A percentile compares a stretch with the other conserved stretches of the same genome.
phyloP scores from a whole-genome alignment of 2,113 vertebrate species.

The Pachyramphus minor region DNA sequence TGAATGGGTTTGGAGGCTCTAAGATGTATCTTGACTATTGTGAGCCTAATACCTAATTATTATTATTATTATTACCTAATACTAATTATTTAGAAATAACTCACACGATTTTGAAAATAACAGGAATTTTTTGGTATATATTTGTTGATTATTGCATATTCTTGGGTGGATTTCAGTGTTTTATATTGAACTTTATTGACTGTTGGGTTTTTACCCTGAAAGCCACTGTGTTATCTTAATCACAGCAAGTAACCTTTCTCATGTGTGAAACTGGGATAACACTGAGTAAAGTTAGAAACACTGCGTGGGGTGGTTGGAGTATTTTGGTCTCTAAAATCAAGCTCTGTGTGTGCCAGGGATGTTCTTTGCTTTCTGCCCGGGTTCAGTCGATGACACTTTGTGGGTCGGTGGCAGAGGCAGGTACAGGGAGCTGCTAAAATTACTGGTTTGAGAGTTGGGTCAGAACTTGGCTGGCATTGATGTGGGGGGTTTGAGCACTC shows the following conservation, averaged over 20 bases:
- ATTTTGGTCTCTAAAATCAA: slow-evolving; percentile 6
- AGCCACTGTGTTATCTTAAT: background rate
- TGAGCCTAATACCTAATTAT: background rate
- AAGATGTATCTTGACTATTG: background rate
- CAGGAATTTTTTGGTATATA: background rate
- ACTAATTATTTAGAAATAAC: background rate
- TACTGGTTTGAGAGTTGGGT: background rate
- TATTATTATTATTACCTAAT: too few species aligned
- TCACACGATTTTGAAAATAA: background rate
- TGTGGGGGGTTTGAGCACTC: background rate
- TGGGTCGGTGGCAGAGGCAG: background rate
- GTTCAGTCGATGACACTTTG: background rate
- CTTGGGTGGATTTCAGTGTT: background rate
- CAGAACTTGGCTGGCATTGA: background rate
- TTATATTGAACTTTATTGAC: background rate
- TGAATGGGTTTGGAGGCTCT: background rate
- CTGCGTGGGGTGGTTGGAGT: background rate
- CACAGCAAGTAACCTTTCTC: background rate
- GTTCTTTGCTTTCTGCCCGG: background rate
- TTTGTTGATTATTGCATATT: background rate
- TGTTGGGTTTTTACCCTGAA: background rate
- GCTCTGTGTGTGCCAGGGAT: background rate
- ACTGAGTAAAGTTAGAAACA: slow-evolving; percentile 17
- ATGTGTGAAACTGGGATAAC: background rate
- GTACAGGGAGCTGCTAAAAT: background rate